Evolutionary conservation across 1,140 invertebrate genomes (phyloP), one percentile per base, ranked within the genome.

Genomic region (Macrosteles quadrilineatus): DNA sequence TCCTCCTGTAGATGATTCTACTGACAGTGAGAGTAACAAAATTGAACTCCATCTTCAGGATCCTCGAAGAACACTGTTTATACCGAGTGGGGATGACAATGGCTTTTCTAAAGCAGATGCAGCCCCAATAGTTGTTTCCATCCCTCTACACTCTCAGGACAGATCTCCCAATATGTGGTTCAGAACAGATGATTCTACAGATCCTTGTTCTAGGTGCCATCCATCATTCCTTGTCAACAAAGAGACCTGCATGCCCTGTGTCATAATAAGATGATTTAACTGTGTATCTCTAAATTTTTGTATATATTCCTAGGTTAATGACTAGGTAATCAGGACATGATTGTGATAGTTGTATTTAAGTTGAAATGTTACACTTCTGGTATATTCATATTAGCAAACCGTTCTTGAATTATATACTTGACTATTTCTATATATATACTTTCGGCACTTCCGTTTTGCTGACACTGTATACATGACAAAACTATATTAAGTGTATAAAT

Each of bases 1-100:
- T 2, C 71, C 73, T 14, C 71, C 71, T 0, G 23, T 70, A 1
- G 45, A 65, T 36, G 68, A 69, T 17, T 31, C 55, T 1, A 45
- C 45, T 25, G 71, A 71, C n/a, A 57, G 45, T 14, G 72, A 72
- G 25, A 70, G 68, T 47, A 74, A 74, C 40, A 68, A 70, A 1
- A 32, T 75, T 25, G 72, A 75, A 30, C 72, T 75, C 30, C 68
- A 70, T 31, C 63, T 73, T 21, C 67, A 71, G n/a, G 73, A 75
- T 50, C 64, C 69, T 0, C 40, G 73, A 59, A 53, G 67, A 25
- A 47, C 55, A 21, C 69, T 73, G 12, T 75, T 71, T 68, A 75
- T 75, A 17, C 72, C 73, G 1, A 64, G 45, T 31, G 36, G 32
- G 14, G 43, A 45, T 4, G 36, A 30, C 1, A 55, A 59, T 19